These are phyloP conservation scores for Percina caprodes DNA, from an alignment of 2,113 vertebrate species.

Conservation along the genomic window DNA sequence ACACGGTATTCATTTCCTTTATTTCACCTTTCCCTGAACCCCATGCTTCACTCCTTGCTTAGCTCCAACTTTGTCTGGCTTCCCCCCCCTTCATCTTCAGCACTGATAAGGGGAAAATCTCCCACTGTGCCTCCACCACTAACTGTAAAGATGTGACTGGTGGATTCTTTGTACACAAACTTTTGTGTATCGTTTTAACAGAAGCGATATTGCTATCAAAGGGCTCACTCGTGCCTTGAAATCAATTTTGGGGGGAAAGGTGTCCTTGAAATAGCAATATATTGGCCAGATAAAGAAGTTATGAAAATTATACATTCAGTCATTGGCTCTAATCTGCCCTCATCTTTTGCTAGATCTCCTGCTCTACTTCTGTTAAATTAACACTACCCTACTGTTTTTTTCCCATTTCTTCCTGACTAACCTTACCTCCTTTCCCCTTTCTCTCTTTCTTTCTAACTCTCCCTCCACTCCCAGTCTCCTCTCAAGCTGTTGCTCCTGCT, in stretches of 20 bases:
- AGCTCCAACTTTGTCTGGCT: slow-evolving; percentile 52
- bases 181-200: neutral
- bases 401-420: neutral
- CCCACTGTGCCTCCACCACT: slow-evolving; percentile 13
- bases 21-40: slow-evolving; percentile 84
- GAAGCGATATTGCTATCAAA: neutral
- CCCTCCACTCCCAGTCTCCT: slow-evolving; percentile 5
- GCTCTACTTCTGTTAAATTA: neutral
- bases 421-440: neutral
- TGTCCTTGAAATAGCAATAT: neutral
- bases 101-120: slow-evolving; percentile 41
- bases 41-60: slow-evolving; percentile 46
- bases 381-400: neutral
- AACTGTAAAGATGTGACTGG: slow-evolving; percentile 7
- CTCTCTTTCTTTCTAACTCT: neutral
- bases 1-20: slow-evolving; percentile 82
- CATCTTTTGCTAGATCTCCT: neutral
- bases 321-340: neutral
- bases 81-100: slow-evolving; percentile 6
- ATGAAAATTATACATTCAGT: neutral
- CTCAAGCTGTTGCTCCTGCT: slow-evolving; percentile 46
- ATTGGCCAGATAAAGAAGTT: slow-evolving; percentile 3
- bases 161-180: neutral
- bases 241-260: neutral
- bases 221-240: neutral